Base-by-base conservation (phyloP, 2,113 vertebrate genomes). In the Pelmatolapia mariae region DNA sequence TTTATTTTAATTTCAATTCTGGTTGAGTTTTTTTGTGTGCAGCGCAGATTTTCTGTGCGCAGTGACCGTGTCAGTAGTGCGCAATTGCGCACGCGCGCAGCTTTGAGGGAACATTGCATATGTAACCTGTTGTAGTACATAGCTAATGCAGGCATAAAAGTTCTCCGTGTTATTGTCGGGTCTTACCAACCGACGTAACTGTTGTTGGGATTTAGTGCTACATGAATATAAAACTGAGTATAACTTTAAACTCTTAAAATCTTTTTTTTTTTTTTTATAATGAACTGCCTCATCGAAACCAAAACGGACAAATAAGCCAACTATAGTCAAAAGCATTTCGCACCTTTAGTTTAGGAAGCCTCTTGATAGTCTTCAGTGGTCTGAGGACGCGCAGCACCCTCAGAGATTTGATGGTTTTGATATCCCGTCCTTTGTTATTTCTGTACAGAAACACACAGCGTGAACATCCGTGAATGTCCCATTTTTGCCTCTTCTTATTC, bases 261-360 rank as follows among this genome's bases (percentile, higher is more conserved):
- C 15, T 38, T 61, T 4, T 10, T 24, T 33, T 53, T 40, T 45
- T 59, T 47, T 22, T n/a, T n/a, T n/a, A n/a, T 12, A 38, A 26
- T 52, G n/a, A 31, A 26, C 5, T 52, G 29, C n/a, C 0, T 79
- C 57, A 26, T 53, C 31, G 47, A 15, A 40, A 54, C 22, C 29
- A 54, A 53, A 50, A 50, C 5, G 73, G 5, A 78, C 4, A 63
- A 10, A 56, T n/a, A 8, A 50, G 2, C 11, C 10, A 22, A 12
- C 7, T 6, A 40, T 13, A 22, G 2, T 5, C 5, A 56, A 11
- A 52, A 24, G 24, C 9, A 50, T 7, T 6, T 18, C 82, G 76
- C 95, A 99, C 99, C 98, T 99, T 99, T 83, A 99, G 97, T 93
- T 99, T 99, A n/a, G 99, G 99, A 86, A 99, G 96, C 24, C 98